phyloP scores from a whole-genome alignment of 2,113 vertebrate species.

The Chaetura pelagica region DNA sequence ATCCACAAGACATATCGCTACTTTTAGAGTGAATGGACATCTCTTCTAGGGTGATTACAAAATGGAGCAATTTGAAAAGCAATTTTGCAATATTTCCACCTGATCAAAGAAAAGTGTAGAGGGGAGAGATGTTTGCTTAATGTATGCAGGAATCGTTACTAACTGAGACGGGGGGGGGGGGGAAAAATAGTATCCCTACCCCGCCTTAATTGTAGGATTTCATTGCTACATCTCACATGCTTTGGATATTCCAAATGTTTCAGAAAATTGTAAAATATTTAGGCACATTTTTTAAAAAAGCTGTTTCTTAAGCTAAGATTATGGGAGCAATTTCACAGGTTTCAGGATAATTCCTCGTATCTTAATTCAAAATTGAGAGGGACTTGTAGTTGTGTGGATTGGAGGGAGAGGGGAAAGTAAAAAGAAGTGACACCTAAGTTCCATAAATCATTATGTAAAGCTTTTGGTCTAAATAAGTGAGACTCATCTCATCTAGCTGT shows the following conservation, averaged over 20 bases:
- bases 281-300: neutral
- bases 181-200: neutral
- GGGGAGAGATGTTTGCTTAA: neutral
- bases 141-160: neutral
- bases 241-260: neutral
- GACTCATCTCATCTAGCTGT: neutral
- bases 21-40: neutral
- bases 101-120: neutral
- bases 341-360: neutral
- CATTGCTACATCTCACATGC: neutral
- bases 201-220: neutral
- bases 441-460: neutral
- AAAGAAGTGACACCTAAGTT: neutral
- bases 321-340: neutral
- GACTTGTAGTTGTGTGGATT: neutral
- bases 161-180: neutral
- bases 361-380: neutral
- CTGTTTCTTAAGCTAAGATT: neutral
- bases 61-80: neutral
- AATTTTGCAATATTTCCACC: neutral
- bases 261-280: neutral
- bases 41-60: neutral
- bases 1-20: neutral
- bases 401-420: fast-evolving
- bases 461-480: neutral